Evolutionary conservation across 2,797 vertebrate genomes (phyloP).

Genomic region (Notoglanidium macrostoma): DNA sequence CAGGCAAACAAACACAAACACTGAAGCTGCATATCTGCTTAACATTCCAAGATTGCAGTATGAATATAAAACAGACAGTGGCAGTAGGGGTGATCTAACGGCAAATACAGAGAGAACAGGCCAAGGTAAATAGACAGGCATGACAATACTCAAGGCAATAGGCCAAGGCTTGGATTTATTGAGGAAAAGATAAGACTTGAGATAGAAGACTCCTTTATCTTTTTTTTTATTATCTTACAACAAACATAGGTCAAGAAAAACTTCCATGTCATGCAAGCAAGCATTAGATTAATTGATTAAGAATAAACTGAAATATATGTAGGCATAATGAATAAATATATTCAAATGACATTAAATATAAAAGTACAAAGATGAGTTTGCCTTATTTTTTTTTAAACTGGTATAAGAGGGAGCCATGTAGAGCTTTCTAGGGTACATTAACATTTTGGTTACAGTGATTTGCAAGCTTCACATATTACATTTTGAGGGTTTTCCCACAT

Average conservation of each 20-base stretch:
- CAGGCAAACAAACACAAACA: background rate
- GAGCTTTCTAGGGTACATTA: background rate
- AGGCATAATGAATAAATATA: background rate
- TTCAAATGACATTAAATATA: background rate
- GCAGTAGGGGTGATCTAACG: background rate
- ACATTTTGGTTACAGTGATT: background rate
- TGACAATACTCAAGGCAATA: background rate
- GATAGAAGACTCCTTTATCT: background rate
- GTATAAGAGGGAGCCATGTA: background rate
- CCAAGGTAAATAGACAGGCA: background rate
- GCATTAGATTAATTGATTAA: background rate
- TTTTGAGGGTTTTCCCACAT: background rate
- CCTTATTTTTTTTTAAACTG: background rate
- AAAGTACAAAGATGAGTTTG: background rate
- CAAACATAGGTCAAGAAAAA: background rate
- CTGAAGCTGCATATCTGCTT: background rate
- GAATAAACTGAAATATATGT: background rate
- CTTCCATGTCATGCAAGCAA: background rate
- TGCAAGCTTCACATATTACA: background rate
- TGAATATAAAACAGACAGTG: background rate
- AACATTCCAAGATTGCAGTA: background rate
- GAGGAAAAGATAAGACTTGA: background rate
- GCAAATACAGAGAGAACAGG: background rate
- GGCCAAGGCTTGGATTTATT: background rate
- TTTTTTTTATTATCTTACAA: background rate